A percentile compares a stretch with the other conserved stretches of the same genome.
Evolutionary conservation across 1,140 invertebrate genomes (phyloP).

Genomic region (Homarus americanus): DNA sequence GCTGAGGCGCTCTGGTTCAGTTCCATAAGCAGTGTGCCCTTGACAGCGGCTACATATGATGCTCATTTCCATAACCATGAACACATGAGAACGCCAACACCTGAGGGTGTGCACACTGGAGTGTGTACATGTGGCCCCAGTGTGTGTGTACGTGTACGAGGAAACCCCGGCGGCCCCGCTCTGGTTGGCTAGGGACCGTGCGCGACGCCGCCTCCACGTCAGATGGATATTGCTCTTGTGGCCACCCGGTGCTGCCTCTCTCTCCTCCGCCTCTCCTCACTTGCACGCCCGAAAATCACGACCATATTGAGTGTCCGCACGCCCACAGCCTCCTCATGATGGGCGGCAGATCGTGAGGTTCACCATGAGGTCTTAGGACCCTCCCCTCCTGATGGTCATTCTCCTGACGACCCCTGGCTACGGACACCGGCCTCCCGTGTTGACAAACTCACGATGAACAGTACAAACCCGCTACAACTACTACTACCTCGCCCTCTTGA

Average conservation of each 20-base stretch:
- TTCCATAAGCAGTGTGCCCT: too few species aligned
- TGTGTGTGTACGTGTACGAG: constrained; percentile 21
- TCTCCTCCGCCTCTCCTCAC: constrained; percentile 13
- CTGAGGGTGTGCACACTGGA: background rate
- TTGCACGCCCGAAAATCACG: background rate
- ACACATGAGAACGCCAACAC: background rate
- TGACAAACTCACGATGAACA: constrained; percentile 29
- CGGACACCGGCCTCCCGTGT: constrained; percentile 12
- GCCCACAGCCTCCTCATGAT: constrained; percentile 17
- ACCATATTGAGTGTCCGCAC: background rate
- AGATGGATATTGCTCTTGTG: constrained; percentile 48
- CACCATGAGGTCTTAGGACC: constrained; percentile 22
- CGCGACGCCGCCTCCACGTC: constrained; percentile 36
- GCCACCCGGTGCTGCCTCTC: constrained; percentile 31
- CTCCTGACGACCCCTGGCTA: constrained; percentile 31
- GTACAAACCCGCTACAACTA: constrained; percentile 21
- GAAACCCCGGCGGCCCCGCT: background rate
- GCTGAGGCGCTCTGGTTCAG: too few species aligned
- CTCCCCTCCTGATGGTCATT: constrained; percentile 3
- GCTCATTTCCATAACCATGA: too few species aligned
- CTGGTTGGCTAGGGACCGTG: background rate
- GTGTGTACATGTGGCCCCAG: background rate
- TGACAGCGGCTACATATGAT: too few species aligned
- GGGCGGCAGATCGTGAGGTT: constrained; percentile 3
- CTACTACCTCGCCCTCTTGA: constrained; percentile 24